phyloP scores from a whole-genome alignment of 1,140 invertebrate species.

The Drosophila sturtevanti region DNA sequence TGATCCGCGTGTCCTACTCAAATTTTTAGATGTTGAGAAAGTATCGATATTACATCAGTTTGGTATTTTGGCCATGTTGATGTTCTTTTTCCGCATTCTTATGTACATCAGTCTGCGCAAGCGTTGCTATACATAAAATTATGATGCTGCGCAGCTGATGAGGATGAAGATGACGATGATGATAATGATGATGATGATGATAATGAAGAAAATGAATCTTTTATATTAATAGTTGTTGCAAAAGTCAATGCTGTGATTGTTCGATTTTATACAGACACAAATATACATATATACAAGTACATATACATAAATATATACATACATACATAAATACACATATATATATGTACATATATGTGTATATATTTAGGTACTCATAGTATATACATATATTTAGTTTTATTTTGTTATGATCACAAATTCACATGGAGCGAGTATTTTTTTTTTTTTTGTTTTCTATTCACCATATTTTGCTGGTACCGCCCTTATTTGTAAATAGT shows the following conservation, averaged over 20 bases:
- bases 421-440: slow-evolving; percentile 5
- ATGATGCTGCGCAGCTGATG: not conserved
- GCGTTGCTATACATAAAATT: slow-evolving; percentile 84
- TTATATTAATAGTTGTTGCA: slow-evolving; percentile 47
- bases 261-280: slow-evolving; percentile 55
- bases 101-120: slow-evolving; percentile 84
- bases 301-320: not conserved
- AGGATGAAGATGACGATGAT: not conserved
- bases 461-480: not conserved
- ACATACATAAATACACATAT: not conserved
- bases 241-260: slow-evolving; percentile 69
- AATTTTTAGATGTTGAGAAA: slow-evolving; percentile 84
- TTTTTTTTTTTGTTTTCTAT: not conserved
- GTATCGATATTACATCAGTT: slow-evolving; percentile 85
- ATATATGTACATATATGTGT: slow-evolving; percentile 4
- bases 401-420: slow-evolving; percentile 18
- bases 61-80: slow-evolving; percentile 83
- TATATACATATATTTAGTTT: slow-evolving; percentile 19
- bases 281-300: slow-evolving; percentile 4
- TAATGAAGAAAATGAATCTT: slow-evolving; percentile 23
- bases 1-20: slow-evolving; percentile 85
- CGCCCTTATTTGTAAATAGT: not conserved
- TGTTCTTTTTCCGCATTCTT: slow-evolving; percentile 84
- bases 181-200: not conserved
- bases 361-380: slow-evolving; percentile 21